Evolutionary conservation across 2,113 vertebrate genomes (phyloP).

Genomic region (Oenanthe melanoleuca): DNA sequence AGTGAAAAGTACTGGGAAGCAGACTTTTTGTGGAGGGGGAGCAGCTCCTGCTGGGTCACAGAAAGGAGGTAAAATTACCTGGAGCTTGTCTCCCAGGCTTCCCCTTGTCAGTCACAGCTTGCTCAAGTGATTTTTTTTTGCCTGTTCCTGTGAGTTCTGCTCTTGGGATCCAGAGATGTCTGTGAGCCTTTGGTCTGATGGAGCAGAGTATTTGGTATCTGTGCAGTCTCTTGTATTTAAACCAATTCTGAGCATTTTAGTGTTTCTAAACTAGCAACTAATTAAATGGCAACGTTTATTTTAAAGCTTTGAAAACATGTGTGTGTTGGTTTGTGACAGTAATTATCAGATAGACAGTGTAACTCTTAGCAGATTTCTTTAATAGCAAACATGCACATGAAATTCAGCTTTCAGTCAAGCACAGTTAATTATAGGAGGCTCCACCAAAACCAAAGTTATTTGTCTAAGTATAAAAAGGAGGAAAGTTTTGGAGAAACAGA

Average conservation of each 20-base stretch:
- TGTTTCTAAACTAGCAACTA: conserved; percentile 3
- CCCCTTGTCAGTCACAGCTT: background rate
- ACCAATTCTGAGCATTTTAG: background rate
- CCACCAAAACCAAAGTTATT: conserved; percentile 23
- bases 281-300: background rate
- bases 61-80: background rate
- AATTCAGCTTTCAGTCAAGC: conserved; percentile 19
- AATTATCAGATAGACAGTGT: background rate
- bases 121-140: background rate
- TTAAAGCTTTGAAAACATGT: background rate
- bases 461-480: background rate
- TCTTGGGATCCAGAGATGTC: background rate
- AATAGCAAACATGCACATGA: background rate
- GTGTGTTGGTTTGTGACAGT: background rate
- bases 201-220: background rate
- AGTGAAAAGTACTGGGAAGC: background rate
- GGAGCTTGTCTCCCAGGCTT: background rate
- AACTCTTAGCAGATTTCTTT: conserved; percentile 19
- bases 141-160: background rate
- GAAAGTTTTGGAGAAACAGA: background rate
- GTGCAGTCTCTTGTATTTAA: background rate
- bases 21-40: background rate
- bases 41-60: background rate
- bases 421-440: conserved; percentile 23
- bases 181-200: background rate